Evolutionary conservation across 2,113 vertebrate genomes (phyloP), one percentile per base, ranked within the genome.

Genomic region (Cryptotis parvus): DNA sequence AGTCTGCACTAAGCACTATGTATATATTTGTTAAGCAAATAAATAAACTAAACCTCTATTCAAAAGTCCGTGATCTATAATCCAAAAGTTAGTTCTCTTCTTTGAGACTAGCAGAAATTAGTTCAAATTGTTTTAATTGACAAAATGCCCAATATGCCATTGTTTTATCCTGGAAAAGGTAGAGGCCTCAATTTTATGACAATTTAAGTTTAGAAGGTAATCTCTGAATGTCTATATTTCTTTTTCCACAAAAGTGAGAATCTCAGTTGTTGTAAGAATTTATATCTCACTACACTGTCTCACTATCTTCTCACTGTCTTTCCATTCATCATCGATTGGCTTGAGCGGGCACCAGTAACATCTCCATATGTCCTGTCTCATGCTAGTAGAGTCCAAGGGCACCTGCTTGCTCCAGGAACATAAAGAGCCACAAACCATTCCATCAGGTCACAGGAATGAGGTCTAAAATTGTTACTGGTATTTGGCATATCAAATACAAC

Each of bases 11-110:
- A 70, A 84, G 11, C 45, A 12, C 4, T 37, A 22, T 33, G 7
- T 9, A 82, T 24, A 0, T 81, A 26, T 69, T 27, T 80, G 15
- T 63, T 84, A 52, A 84, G 20, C 15, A 20, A 27, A 22, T 88
- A 68, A 86, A 86, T 37, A 29, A 31, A 85, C 29, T 89, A 55
- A 89, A 2, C 18, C 70, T 87, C 74, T 73, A 39, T 61, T 22
- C 63, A n/a, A 49, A 73, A 6, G 63, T 16, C 26, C 1, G 9
- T 66, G 9, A 73, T 74, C 6, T 85, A 82, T 15, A 4, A 49
- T 74, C 11, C 9, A 78, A 94, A 95, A 4, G 20, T 35, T 24
- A 58, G 37, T 70, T 45, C 85, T 37, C 43, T 33, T 24, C 61
- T 41, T 78, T 70, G 2, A 81, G 78, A 63, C 9, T 72, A 76